Percentiles rank a stretch among this genome's conserved stretches.
These are phyloP conservation scores for Drosophila infuscata DNA, from an alignment of 2,888 invertebrate species.

Conservation along the genomic window DNA sequence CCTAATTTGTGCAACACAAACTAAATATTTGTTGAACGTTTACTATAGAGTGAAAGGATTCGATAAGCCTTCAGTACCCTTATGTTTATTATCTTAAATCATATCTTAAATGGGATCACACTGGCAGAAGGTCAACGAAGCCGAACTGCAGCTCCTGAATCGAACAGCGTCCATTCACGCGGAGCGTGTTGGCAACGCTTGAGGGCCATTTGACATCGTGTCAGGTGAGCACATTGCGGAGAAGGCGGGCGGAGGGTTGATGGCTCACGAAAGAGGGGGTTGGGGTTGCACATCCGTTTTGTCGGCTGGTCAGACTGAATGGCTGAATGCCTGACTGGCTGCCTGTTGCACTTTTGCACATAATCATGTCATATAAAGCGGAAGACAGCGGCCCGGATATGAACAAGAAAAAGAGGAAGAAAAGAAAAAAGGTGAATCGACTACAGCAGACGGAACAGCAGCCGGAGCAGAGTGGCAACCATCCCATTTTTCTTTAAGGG, in stretches of 20 bases:
- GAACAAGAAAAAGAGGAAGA: constrained; percentile 32
- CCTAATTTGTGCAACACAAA: background rate
- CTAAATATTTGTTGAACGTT: background rate
- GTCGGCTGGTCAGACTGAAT: constrained; percentile 12
- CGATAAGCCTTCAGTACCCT: background rate
- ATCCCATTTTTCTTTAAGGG: constrained; percentile 32
- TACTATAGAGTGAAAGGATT: background rate
- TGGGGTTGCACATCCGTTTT: constrained; percentile 14
- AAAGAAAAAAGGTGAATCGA: constrained; percentile 3
- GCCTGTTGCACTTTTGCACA: constrained; percentile 79
- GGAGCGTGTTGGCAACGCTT: constrained; percentile 29
- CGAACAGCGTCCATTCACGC: constrained; percentile 15
- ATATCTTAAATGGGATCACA: constrained; percentile 10
- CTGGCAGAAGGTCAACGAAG: constrained; percentile 56
- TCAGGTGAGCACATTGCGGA: constrained; percentile 28
- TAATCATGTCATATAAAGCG: constrained; percentile 81
- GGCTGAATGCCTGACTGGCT: constrained; percentile 35
- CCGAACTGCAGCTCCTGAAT: constrained; percentile 48
- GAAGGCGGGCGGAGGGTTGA: background rate
- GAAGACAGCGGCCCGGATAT: constrained; percentile 70
- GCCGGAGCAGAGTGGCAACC: constrained; percentile 10
- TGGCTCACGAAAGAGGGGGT: background rate
- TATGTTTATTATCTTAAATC: constrained; percentile 2
- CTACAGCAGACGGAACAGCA: background rate
- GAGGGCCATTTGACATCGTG: constrained; percentile 53